Base-by-base conservation (phyloP, 2,113 vertebrate species). In the Petrocephalus zakoni region DNA sequence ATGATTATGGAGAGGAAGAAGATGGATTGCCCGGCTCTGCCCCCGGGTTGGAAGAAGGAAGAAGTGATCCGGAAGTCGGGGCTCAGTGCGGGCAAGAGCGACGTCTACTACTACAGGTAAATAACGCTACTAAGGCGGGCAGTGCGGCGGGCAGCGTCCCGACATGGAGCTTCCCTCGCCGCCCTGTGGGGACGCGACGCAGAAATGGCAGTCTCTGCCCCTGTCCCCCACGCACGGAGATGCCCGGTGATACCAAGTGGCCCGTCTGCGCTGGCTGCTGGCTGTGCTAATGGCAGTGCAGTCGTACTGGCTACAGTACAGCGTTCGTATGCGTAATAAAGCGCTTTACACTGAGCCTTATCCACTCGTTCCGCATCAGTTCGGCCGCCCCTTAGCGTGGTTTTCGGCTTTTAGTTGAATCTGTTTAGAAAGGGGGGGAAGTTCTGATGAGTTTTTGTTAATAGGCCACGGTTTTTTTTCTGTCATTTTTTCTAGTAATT, bases 81-180 rank as follows among this genome's bases (percentile, higher is more conserved):
- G 88, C 95, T 97, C 89, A 97, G 96, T 88, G 96, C 96, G 88
- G 96, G 96, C 91, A 97, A 97, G 92, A 97, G 95, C 93, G 96
- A 97, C 94, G 96, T 97, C 92, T 97, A 97, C 94, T 97, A 97
- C 91, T 97, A 96, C 96, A 97, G 96, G 96, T 97, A 94, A 91
- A 83, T 58, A 29, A 51, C 55, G 47, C 87, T 52, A 52, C 5
- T 34, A 78, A 42, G 7, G 72, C 15, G 37, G 19, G 15, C 13
- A 42, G 10, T 42, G n/a, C 47, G 13, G 47, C 10, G 5, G n/a
- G 25, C 25, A 51, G 5, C 72, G 34, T 7, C 3, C 5, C 15
- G 72, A 19, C 19, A 42, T 6, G 72, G 72, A 78, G 15, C 34
- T 13, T 78, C 17, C 29, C 72, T 19, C 13, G 17, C 25, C 29